A percentile compares a stretch with the other conserved stretches of the same genome.
Conservation (phyloP, 2,888 invertebrate species). For the Andrena hattorfiana region DNA sequence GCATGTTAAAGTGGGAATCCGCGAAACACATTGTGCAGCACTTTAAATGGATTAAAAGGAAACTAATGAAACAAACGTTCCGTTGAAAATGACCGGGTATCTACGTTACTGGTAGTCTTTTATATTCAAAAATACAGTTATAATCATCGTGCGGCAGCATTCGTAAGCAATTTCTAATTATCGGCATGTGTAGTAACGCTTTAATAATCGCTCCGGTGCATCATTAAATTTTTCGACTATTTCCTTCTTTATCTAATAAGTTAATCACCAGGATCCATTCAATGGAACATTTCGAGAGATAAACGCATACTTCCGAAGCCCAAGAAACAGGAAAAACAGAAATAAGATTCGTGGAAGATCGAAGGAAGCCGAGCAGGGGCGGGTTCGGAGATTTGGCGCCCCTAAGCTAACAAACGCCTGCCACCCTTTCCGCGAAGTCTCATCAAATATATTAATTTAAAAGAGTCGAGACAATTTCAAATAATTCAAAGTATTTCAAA, state of each 20-base stretch:
- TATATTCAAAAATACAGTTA: background rate
- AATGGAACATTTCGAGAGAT: too few relatives aligned
- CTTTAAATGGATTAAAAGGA: background rate
- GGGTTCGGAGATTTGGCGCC: too few relatives aligned
- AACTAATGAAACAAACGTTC: constrained; percentile 1
- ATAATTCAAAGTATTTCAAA: too few relatives aligned
- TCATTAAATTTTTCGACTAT: background rate
- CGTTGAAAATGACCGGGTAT: background rate
- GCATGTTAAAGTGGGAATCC: background rate
- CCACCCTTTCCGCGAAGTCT: too few relatives aligned
- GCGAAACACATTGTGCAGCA: background rate
- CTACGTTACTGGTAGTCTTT: background rate
- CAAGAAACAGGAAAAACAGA: too few relatives aligned
- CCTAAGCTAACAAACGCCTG: too few relatives aligned
- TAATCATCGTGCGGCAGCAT: background rate
- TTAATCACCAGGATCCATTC: too few relatives aligned
- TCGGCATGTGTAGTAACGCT: background rate
- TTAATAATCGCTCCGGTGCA: background rate
- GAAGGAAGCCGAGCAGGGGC: too few relatives aligned
- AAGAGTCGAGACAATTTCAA: too few relatives aligned
- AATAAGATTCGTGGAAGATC: too few relatives aligned
- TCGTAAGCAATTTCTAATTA: background rate
- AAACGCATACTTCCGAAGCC: too few relatives aligned
- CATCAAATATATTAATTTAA: too few relatives aligned
- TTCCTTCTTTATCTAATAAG: background rate